Conservation (phyloP, 2,113 vertebrate species). For the Antigone vipio region DNA sequence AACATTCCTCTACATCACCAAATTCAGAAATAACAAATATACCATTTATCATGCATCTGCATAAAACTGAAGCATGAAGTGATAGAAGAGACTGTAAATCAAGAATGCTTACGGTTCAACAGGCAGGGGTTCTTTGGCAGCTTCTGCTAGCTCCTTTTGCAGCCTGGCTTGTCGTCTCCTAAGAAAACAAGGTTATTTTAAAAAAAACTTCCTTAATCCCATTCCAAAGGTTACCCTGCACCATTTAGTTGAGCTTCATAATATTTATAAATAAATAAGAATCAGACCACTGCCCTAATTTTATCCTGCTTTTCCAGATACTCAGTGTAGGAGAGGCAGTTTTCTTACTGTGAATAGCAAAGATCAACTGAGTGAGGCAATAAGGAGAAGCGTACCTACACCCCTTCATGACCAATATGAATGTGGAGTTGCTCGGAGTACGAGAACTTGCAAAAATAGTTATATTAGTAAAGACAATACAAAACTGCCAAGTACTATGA, state of each 20-base stretch:
- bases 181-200: not conserved
- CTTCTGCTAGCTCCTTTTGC: conserved; percentile 96
- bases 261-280: no score
- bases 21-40: not conserved
- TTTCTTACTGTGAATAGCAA: not conserved
- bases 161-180: conserved; percentile 92
- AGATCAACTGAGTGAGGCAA: not conserved
- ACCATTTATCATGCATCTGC: not conserved
- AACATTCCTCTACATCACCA: not conserved
- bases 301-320: not conserved
- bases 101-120: conserved; percentile 86
- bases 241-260: not conserved
- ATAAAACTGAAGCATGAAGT: not conserved
- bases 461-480: not conserved
- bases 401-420: not conserved
- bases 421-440: not conserved
- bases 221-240: not conserved
- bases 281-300: not conserved
- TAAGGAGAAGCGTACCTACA: not conserved
- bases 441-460: not conserved
- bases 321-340: not conserved
- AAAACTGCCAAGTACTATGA: not conserved
- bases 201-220: not conserved
- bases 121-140: conserved; percentile 94
- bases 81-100: not conserved